A percentile compares a stretch with the other conserved stretches of the same genome.
Evolutionary conservation across 2,888 invertebrate genomes (phyloP).

Genomic region (Sarcophaga rosellei): DNA sequence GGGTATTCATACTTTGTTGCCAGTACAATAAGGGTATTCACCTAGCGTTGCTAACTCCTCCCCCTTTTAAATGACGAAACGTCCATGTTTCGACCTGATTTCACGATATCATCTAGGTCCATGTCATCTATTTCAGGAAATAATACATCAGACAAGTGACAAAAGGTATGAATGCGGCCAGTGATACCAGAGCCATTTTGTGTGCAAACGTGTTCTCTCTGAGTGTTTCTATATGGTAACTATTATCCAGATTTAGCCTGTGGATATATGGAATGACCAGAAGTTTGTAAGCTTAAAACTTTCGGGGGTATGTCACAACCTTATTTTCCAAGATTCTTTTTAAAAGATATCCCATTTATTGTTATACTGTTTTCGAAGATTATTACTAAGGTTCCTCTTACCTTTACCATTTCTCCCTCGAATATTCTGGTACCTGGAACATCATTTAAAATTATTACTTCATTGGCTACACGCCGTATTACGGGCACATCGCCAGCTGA

Average conservation of each 20-base stretch:
- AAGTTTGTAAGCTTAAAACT: background rate
- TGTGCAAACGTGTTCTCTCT: background rate
- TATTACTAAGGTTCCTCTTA: background rate
- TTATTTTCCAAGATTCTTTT: background rate
- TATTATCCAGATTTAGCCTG: background rate
- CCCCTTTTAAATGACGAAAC: background rate
- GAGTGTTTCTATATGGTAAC: background rate
- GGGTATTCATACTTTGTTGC: no score
- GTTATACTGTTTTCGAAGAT: background rate
- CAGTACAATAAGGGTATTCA: no score
- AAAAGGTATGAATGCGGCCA: background rate
- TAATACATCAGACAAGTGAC: background rate
- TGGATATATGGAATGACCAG: constrained; percentile 7
- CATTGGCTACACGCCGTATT: background rate
- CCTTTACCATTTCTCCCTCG: constrained; percentile 9
- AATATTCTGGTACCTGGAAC: background rate
- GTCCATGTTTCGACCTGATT: constrained; percentile 12
- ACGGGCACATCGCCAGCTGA: background rate
- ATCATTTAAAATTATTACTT: constrained; percentile 9
- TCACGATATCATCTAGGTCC: background rate
- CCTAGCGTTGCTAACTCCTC: no score
- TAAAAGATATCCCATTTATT: background rate
- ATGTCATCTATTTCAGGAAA: background rate
- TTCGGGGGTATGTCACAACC: background rate
- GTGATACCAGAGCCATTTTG: background rate